phyloP scores from a whole-genome alignment of 2,113 vertebrate genomes.

The Cygnus buccinator region DNA sequence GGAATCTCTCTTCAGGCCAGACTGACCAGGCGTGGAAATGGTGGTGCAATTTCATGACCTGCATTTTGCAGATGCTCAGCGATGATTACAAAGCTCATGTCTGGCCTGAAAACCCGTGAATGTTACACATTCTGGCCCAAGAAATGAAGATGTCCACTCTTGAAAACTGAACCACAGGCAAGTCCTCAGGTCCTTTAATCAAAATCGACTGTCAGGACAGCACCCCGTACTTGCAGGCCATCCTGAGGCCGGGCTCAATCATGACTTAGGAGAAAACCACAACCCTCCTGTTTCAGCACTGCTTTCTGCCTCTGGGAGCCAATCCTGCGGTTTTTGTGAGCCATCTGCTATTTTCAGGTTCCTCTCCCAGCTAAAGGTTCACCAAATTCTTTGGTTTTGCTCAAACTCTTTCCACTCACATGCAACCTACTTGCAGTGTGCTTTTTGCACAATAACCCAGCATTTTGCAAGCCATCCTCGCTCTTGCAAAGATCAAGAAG shows the following conservation, averaged over 20 bases:
- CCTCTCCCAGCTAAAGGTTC: neutral
- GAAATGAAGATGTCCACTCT: neutral
- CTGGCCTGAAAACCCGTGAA: neutral
- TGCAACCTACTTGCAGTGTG: neutral
- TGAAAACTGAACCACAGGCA: slow-evolving; percentile 26
- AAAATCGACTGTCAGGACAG: neutral
- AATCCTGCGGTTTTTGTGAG: neutral
- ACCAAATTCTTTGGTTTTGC: neutral
- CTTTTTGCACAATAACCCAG: neutral
- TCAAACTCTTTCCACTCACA: neutral
- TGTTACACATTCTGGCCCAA: neutral
- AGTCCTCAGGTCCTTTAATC: neutral
- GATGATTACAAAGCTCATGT: neutral
- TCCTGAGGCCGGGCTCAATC: neutral
- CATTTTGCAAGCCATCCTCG: neutral
- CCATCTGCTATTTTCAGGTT: neutral
- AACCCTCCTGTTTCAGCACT: neutral
- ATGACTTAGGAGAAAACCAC: neutral
- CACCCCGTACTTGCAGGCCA: neutral
- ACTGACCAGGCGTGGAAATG: neutral
- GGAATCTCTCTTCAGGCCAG: neutral
- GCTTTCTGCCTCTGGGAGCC: neutral
- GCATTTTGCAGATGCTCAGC: neutral
- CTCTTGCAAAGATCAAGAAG: neutral
- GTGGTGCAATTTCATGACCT: neutral